Evolutionary conservation across 2,797 vertebrate genomes (phyloP), one percentile per base, ranked within the genome.

Genomic region (Spheniscus humboldti): DNA sequence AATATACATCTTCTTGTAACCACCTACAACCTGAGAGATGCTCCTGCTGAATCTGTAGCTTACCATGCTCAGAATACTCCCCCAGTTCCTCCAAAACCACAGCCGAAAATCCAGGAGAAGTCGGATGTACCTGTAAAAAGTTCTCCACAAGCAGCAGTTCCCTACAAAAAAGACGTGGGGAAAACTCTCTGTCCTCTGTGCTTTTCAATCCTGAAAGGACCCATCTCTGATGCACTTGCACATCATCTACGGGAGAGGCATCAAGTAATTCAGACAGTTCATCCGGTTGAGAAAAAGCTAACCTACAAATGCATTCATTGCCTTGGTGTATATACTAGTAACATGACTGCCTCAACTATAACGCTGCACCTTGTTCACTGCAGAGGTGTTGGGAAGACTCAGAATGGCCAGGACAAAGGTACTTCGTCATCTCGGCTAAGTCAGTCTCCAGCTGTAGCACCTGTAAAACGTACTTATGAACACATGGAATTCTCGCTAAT

Each of bases 291-390:
- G 97, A 99, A 99, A 96, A 99, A 99, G 97, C 98, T 99, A 35
- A 99, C 99, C 39, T 99, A 99, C 97, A 99, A 99, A 96, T 99
- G 99, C 92, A 99, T 99, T 92, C 99, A 99, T 97, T 99, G 99
- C 97, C 98, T 99, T 76, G 99, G 99, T 23, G 99, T 99, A 52
- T 99, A 99, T 53, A 99, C 99, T 4, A 99, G 99, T 97, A 99
- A 99, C 98, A 99, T 99, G 99, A 99, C 99, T 0, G 99, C 99
- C 90, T 99, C 99, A 20, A 99, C 99, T 31, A 99, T 99, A 89
- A 99, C 99, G 0, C 98, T 99, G 85, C 99, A 99, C 96, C 97
- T 99, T 25, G 99, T 99, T 45, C 99, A 99, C 97, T 99, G 99
- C 96, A 98, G 99, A 78, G 99, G 99, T 10, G 99, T 99, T 4